A percentile compares a stretch with the other conserved stretches of the same genome.
These are phyloP conservation scores for Acanthosepion lycidas DNA, from an alignment of 2,888 invertebrate genomes.

Conservation along the genomic window DNA sequence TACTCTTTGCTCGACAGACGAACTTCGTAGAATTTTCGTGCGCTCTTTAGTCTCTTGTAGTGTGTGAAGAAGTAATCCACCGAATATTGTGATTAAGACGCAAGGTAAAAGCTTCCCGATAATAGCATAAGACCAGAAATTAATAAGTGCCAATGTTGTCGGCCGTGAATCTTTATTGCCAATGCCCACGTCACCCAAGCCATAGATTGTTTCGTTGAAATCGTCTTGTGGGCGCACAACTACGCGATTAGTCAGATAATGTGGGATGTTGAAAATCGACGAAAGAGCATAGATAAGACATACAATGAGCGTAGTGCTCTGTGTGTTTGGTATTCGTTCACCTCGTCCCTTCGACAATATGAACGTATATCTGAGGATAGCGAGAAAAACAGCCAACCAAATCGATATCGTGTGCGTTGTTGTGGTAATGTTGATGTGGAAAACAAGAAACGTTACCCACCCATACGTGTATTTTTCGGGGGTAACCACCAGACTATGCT, in stretches of 20 bases:
- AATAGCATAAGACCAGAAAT: slow-evolving; percentile 93
- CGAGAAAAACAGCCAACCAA: slow-evolving; percentile 92
- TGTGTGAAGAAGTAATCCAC: slow-evolving; percentile 74
- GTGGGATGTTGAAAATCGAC: slow-evolving; percentile 35
- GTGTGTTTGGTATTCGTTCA: slow-evolving; percentile 49
- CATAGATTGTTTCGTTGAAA: slow-evolving; percentile 51
- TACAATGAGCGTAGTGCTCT: slow-evolving; percentile 48
- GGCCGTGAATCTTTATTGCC: slow-evolving; percentile 47
- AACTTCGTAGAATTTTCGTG: slow-evolving; percentile 51
- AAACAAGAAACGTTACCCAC: slow-evolving; percentile 76
- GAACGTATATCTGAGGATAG: slow-evolving; percentile 87
- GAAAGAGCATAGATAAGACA: slow-evolving; percentile 47
- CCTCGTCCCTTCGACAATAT: slow-evolving; percentile 54
- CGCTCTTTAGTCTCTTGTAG: slow-evolving; percentile 65
- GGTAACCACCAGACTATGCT: slow-evolving; percentile 57
- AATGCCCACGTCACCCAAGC: slow-evolving; percentile 43
- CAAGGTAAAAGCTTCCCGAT: slow-evolving; percentile 93
- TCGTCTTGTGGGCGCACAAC: not conserved
- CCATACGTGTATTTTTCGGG: slow-evolving; percentile 65
- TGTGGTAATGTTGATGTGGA: slow-evolving; percentile 91
- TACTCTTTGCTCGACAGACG: slow-evolving; percentile 50
- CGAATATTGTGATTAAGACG: slow-evolving; percentile 84
- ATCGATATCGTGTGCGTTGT: slow-evolving; percentile 92
- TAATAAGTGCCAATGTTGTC: slow-evolving; percentile 71
- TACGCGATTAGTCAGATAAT: slow-evolving; percentile 45